Evolutionary conservation across 2,888 invertebrate species (phyloP), one percentile per base, ranked within the genome.

Genomic region (Gastracanthus pulcherrimus): DNA sequence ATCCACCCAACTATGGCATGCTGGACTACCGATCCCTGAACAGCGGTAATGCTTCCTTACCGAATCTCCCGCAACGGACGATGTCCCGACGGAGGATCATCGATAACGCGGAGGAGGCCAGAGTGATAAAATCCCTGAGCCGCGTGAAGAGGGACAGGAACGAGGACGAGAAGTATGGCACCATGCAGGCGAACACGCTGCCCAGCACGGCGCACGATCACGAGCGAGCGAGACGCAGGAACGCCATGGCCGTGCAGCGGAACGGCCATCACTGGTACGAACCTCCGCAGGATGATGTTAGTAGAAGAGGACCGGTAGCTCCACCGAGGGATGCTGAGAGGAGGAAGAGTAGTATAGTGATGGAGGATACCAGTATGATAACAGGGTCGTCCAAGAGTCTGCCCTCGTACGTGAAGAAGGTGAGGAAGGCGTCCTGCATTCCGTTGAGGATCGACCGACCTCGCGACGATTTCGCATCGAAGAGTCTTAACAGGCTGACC

Each of bases 61-160:
- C 82, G 6, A 83, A 77, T 34, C 60, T 81, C 16, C 77, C 84
- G 5, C 85, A 84, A 76, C 85, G 87, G 26, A 86, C 89, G 38
- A 86, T 91, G 84, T 91, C 91, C 3, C 84, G 91, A 1, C 86
- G 86, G 13, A 85, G 89, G 66, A 91, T 91, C 48, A 89, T 91
- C 80, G 86, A 86, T 26, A 90, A 88, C 58, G 87, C 83, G 16
- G 86, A 84, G 38, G 88, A 84, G 67, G 80, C 71, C 74, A 66
- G 66, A 16, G 55, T 84, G 69, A 51, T 84, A 76, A 62, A 74
- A 80, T 69, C 84, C 19, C 34, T 80, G 74, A 71, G 58, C 55
- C 48, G 83, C 31, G 64, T 60, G 81, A 64, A 69, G 31, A 26
- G 64, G 51, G n/a, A 55, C 26, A 26, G 29, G 51, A 3, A 9